phyloP scores from a whole-genome alignment of 2,797 vertebrate species.

The Anguilla marmorata region DNA sequence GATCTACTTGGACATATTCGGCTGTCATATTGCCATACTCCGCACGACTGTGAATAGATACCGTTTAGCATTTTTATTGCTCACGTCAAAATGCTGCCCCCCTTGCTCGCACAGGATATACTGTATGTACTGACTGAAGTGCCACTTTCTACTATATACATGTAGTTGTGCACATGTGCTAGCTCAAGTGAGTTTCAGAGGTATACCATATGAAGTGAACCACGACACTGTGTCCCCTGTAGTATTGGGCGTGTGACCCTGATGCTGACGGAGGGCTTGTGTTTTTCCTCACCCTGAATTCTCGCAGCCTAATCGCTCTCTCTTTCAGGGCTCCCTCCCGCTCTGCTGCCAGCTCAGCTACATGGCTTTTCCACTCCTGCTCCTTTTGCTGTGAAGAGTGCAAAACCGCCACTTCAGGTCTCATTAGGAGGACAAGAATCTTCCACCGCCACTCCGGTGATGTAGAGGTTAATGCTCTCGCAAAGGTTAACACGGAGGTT shows the following conservation, averaged over 20 bases:
- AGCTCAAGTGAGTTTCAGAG: background rate
- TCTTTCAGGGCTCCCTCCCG: slow-evolving; percentile 59
- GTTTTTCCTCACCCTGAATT: slow-evolving; percentile 66
- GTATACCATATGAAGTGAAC: background rate
- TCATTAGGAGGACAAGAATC: slow-evolving; percentile 22
- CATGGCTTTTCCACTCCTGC: slow-evolving; percentile 63
- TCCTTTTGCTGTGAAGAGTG: slow-evolving; percentile 62
- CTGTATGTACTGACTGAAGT: slow-evolving; percentile 16
- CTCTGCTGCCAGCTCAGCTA: slow-evolving; percentile 57
- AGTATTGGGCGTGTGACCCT: background rate
- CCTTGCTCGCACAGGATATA: too few species aligned
- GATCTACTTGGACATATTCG: too few species aligned
- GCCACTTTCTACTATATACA: slow-evolving; percentile 9
- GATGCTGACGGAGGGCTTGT: slow-evolving; percentile 20
- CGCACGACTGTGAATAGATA: too few species aligned
- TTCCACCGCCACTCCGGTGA: slow-evolving; percentile 15
- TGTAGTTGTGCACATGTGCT: background rate
- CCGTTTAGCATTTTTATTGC: too few species aligned
- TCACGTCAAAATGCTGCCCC: too few species aligned
- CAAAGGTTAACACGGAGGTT: background rate
- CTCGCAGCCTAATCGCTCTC: slow-evolving; percentile 61
- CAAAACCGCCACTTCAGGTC: slow-evolving; percentile 19
- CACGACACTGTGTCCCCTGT: background rate
- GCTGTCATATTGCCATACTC: too few species aligned
- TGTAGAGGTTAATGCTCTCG: background rate